A percentile compares a stretch with the other conserved stretches of the same genome.
Conservation (phyloP, 1,140 invertebrate species). For the Lysiphlebus fabarum region DNA sequence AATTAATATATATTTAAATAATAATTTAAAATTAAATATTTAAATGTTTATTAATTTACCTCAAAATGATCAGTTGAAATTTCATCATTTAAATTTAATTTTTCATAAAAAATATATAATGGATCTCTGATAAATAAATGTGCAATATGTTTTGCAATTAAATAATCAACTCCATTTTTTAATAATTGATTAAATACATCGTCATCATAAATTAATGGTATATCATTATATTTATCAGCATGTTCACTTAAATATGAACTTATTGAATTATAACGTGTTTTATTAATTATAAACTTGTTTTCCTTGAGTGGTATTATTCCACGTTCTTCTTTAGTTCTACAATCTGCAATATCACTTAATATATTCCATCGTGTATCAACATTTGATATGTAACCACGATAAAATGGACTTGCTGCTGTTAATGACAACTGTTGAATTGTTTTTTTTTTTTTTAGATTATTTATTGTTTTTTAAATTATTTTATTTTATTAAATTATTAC, state of each 20-base stretch:
- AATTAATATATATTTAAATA: background rate
- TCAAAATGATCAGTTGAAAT: slow-evolving; percentile 98
- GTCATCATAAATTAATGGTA: slow-evolving; percentile 82
- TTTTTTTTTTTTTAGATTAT: slow-evolving; percentile 5
- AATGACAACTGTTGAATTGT: slow-evolving; percentile 73
- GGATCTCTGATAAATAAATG: slow-evolving; percentile 98
- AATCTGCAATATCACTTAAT: slow-evolving; percentile 94
- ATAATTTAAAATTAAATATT: background rate
- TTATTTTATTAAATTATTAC: slow-evolving; percentile 20
- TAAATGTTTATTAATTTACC: slow-evolving; percentile 55
- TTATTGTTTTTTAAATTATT: too few species aligned
- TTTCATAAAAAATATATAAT: slow-evolving; percentile 94
- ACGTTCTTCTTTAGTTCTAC: slow-evolving; percentile 89
- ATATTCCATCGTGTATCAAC: slow-evolving; percentile 96
- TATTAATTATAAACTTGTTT: slow-evolving; percentile 83
- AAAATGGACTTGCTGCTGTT: slow-evolving; percentile 93
- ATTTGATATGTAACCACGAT: slow-evolving; percentile 89
- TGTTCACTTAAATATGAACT: slow-evolving; percentile 91
- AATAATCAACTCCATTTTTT: slow-evolving; percentile 84
- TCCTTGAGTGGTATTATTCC: slow-evolving; percentile 75
- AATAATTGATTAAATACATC: slow-evolving; percentile 76
- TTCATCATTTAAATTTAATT: slow-evolving; percentile 89
- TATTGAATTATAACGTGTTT: slow-evolving; percentile 96
- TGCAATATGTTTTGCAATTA: slow-evolving; percentile 90
- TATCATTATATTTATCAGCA: slow-evolving; percentile 87